Base-by-base conservation (phyloP, 2,113 vertebrate species). In the Solenodon paradoxus region DNA sequence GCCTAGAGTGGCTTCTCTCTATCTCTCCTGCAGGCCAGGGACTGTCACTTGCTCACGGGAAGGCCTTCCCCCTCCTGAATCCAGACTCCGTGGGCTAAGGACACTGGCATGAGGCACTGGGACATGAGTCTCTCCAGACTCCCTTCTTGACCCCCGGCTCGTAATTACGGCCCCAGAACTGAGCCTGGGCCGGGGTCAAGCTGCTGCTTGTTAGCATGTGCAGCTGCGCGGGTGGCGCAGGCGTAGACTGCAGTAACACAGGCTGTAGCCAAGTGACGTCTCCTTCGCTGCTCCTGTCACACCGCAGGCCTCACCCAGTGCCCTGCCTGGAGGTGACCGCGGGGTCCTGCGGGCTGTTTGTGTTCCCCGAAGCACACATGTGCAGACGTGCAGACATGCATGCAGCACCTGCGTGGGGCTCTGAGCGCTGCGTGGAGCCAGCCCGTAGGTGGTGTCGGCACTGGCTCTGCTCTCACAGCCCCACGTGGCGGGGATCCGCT, bases 381-480 rank as follows among this genome's bases (percentile, higher is more conserved):
- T n/a, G n/a, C n/a, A n/a, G n/a, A n/a, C n/a, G 55, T 9, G 24
- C 24, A 26, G 20, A 24, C 5, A 22, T 57, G 55, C 17, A 9
- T 22, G 5, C 55, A 59, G 5, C 7, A 22, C 19, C 59, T 10
- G 75, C 7, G 68, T 13, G 72, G 83, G 71, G 38, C 16, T 93
- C 90, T 19, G 32, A 35, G 42, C n/a, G 38, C 77, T 15, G 1
- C 4, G 15, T 5, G 71, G 47, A 24, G 3, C n/a, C 47, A 2
- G 45, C 42, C 85, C 3, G 64, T 16, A 35, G 75, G 63, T 51
- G 87, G 0, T 47, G 10, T 42, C 57, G 42, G 47, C 15, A 6
- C 68, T 75, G 2, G 88, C 89, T 95, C 72, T 84, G 72, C 79
- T 81, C 82, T 7, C 0, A 19, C 61, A 38, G 88, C 78, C 79